phyloP scores from a whole-genome alignment of 2,888 invertebrate species.

The Harmothoe impar region DNA sequence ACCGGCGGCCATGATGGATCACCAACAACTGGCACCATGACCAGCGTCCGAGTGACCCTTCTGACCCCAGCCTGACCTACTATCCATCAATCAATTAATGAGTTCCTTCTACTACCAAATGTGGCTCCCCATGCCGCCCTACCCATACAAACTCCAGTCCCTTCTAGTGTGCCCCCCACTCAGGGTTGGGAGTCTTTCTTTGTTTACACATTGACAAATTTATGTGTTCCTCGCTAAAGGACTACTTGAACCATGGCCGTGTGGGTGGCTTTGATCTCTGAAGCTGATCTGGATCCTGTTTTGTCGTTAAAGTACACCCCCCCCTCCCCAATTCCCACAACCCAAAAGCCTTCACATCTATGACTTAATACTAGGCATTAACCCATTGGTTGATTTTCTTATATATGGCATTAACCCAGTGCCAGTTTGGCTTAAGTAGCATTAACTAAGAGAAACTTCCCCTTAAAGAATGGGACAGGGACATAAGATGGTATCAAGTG shows the following conservation, averaged over 20 bases:
- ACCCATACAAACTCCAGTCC: not conserved
- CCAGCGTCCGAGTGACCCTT: not conserved
- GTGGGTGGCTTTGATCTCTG: not conserved
- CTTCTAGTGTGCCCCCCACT: not conserved
- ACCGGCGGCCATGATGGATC: not conserved
- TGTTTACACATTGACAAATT: constrained; percentile 8
- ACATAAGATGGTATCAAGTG: too few relatives aligned
- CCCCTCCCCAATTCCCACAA: too few relatives aligned
- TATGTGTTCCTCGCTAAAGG: not conserved
- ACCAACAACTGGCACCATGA: not conserved
- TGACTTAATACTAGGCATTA: too few relatives aligned
- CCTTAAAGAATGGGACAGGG: too few relatives aligned
- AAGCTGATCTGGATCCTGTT: too few relatives aligned
- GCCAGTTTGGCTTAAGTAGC: too few relatives aligned
- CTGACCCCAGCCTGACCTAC: not conserved
- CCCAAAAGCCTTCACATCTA: too few relatives aligned
- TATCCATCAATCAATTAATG: constrained; percentile 11
- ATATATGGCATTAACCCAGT: too few relatives aligned
- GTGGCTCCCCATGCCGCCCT: not conserved
- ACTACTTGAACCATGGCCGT: not conserved
- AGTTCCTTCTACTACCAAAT: not conserved
- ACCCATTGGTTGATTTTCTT: too few relatives aligned
- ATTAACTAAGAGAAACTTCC: too few relatives aligned
- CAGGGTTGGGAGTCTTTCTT: not conserved
- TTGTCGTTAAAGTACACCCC: too few relatives aligned